A percentile compares a stretch with the other conserved stretches of the same genome.
These are phyloP conservation scores for Lacerta viridis DNA, from an alignment of 2,797 vertebrate species.

Conservation along the genomic window DNA sequence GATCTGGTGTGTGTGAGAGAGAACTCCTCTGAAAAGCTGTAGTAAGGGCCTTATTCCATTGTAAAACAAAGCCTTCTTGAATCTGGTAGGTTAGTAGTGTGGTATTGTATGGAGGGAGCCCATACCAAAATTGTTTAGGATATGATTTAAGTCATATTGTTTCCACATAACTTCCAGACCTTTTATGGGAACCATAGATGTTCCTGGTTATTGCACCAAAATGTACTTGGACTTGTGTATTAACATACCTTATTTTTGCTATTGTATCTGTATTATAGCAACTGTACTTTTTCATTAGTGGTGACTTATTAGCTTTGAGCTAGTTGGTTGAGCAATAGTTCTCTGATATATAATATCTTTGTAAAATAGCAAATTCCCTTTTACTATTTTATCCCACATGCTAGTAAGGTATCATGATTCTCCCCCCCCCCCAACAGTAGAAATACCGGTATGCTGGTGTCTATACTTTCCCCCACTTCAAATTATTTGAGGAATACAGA, in stretches of 20 bases:
- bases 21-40: neutral
- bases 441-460: neutral
- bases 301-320: neutral
- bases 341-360: neutral
- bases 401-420: neutral
- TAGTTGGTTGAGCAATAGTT: neutral
- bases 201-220: constrained; percentile 2
- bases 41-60: neutral
- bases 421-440: neutral
- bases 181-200: neutral
- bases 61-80: neutral
- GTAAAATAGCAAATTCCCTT: neutral
- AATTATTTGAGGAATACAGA: neutral
- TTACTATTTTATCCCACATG: neutral
- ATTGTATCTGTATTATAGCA: neutral
- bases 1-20: too few species aligned
- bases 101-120: neutral
- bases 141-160: neutral
- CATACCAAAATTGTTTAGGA: neutral
- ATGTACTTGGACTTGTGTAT: neutral
- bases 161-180: neutral
- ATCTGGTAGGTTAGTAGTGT: neutral
- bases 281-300: neutral
- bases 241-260: neutral
- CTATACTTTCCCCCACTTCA: neutral